phyloP scores from a whole-genome alignment of 2,113 vertebrate genomes.

The Dascyllus trimaculatus region DNA sequence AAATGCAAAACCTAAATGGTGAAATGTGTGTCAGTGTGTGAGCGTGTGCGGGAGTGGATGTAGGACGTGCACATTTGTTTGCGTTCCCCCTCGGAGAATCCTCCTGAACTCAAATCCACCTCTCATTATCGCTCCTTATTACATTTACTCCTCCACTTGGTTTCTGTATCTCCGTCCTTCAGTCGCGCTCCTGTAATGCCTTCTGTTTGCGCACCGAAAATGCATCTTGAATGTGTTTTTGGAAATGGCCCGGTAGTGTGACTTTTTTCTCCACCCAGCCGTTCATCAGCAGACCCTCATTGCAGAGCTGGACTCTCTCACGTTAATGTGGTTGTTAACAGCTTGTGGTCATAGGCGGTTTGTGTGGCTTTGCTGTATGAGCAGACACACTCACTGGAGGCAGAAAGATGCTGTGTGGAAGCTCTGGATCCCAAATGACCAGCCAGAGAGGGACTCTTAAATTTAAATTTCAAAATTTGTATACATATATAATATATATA shows the following conservation, averaged over 20 bases:
- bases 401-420: slow-evolving; percentile 31
- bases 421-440: slow-evolving; percentile 26
- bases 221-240: slow-evolving; percentile 33
- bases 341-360: slow-evolving; percentile 75
- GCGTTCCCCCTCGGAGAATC: background rate
- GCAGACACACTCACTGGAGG: slow-evolving; percentile 50
- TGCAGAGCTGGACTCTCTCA: slow-evolving; percentile 61
- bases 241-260: slow-evolving; percentile 8
- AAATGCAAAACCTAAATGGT: slow-evolving; percentile 19
- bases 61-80: background rate
- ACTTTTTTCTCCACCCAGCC: slow-evolving; percentile 19
- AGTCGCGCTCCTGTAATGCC: slow-evolving; percentile 10
- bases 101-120: slow-evolving; percentile 17
- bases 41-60: background rate
- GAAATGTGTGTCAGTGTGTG: slow-evolving; percentile 42
- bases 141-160: slow-evolving; percentile 18
- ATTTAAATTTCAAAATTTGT: too few relatives aligned
- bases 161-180: background rate
- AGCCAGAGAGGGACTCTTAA: slow-evolving; percentile 19
- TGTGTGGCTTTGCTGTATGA: slow-evolving; percentile 73
- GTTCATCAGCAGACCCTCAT: slow-evolving; percentile 48
- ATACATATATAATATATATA: too few relatives aligned
- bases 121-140: slow-evolving; percentile 16
- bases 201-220: slow-evolving; percentile 32
- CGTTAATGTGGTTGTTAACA: slow-evolving; percentile 80